Conservation (phyloP, 2,113 vertebrate species). For the Stigmatopora nigra region DNA sequence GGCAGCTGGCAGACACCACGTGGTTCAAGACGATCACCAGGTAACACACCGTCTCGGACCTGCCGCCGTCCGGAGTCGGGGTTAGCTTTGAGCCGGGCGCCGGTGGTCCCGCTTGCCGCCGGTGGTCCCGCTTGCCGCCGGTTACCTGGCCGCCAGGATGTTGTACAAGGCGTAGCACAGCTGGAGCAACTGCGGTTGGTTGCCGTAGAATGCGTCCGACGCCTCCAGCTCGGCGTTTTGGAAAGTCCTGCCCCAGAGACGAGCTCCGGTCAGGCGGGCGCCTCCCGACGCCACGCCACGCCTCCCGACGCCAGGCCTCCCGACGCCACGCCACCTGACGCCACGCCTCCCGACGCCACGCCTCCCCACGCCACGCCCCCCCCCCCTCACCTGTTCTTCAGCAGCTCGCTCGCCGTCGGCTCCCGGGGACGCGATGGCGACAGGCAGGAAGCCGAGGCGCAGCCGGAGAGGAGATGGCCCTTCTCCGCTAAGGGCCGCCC, state of each 20-base stretch:
- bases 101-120: too few species aligned
- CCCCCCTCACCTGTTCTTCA: conserved; percentile 96
- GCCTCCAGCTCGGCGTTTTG: conserved; percentile 86
- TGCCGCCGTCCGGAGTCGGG: conserved; percentile 38
- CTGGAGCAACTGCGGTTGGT: conserved; percentile 83
- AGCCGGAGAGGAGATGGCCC: conserved; percentile 48
- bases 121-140: too few species aligned
- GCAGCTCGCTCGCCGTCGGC: conserved; percentile 89
- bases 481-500: conserved; percentile 69
- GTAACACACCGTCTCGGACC: conserved; percentile 93
- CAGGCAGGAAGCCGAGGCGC: conserved; percentile 65
- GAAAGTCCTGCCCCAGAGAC: conserved; percentile 80
- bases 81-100: too few species aligned
- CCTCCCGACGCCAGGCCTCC: too few species aligned
- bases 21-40: conserved; percentile 97
- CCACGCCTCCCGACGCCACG: too few species aligned
- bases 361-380: too few species aligned
- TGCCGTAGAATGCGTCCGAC: conserved; percentile 82
- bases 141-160: conserved; percentile 66
- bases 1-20: conserved; percentile 89
- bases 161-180: conserved; percentile 93
- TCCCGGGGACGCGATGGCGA: conserved; percentile 78
- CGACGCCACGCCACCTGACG: too few species aligned
- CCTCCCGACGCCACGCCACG: too few species aligned
- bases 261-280: background rate